A percentile compares a stretch with the other conserved stretches of the same genome.
phyloP scores from a whole-genome alignment of 2,888 invertebrate genomes.

The Drosophila limbata region DNA sequence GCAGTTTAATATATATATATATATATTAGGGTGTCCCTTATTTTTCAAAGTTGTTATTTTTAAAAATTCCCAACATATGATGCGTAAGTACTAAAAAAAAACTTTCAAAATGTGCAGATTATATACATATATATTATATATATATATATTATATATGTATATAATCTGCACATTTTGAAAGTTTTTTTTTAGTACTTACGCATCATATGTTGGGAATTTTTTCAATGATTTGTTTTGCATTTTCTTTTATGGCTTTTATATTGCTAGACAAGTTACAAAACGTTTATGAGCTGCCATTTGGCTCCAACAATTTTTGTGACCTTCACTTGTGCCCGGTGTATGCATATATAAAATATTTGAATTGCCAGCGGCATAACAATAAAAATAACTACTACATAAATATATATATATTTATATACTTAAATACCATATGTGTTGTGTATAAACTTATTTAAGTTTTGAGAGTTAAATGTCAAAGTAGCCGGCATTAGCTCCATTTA shows the following conservation, averaged over 20 bases:
- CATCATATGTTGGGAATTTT: constrained; percentile 9
- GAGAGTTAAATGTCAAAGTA: constrained; percentile 50
- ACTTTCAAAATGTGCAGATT: background rate
- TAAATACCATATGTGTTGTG: constrained; percentile 11
- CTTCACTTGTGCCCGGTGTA: constrained; percentile 43
- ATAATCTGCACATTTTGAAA: background rate
- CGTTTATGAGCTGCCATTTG: constrained; percentile 64
- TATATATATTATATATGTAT: background rate
- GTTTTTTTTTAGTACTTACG: constrained; percentile 2
- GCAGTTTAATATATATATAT: background rate
- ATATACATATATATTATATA: background rate
- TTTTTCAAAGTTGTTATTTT: too few species aligned
- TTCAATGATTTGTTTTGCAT: constrained; percentile 9
- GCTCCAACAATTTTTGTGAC: constrained; percentile 49
- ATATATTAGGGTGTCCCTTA: too few species aligned
- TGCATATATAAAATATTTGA: constrained; percentile 38
- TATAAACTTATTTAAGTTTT: constrained; percentile 29
- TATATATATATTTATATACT: constrained; percentile 23
- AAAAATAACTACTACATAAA: constrained; percentile 37
- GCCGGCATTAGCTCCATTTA: constrained; percentile 44
- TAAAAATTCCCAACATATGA: constrained; percentile 9
- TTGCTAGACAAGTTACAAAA: constrained; percentile 45
- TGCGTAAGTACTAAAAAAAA: constrained; percentile 4
- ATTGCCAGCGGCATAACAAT: constrained; percentile 53
- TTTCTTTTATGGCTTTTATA: constrained; percentile 34